phyloP scores from a whole-genome alignment of 1,140 invertebrate species.

The Grapholita molesta region DNA sequence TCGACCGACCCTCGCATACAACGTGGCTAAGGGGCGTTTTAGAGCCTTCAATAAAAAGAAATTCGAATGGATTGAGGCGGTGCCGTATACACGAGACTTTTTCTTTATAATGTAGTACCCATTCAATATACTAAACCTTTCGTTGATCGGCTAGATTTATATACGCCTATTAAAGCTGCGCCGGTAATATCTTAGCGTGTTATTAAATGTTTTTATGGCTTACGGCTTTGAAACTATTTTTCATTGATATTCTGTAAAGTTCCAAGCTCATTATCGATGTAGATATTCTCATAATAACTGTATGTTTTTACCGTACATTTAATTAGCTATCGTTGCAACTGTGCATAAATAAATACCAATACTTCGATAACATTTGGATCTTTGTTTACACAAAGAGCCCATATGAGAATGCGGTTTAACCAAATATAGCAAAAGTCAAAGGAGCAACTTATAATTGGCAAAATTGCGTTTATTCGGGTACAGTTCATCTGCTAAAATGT shows the following conservation, averaged over 20 bases:
- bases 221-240: not conserved
- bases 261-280: not conserved
- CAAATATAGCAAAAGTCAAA: slow-evolving; percentile 21
- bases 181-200: not conserved
- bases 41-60: slow-evolving; percentile 33
- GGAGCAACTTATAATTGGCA: not conserved
- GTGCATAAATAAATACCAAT: not conserved
- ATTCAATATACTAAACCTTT: slow-evolving; percentile 16
- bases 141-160: slow-evolving; percentile 2
- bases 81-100: slow-evolving; percentile 9
- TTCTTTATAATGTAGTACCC: not conserved
- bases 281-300: too few species aligned
- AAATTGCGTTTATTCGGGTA: not conserved
- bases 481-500: slow-evolving; percentile 16
- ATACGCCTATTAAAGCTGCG: not conserved
- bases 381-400: too few species aligned
- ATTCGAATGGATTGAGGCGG: slow-evolving; percentile 22
- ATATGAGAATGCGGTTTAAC: not conserved
- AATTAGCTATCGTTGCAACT: not conserved
- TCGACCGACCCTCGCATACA: slow-evolving; percentile 32
- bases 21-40: slow-evolving; percentile 34
- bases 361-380: not conserved
- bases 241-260: too few species aligned
- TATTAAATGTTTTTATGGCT: not conserved
- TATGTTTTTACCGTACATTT: not conserved